These are phyloP conservation scores for Anarhynchus alexandrinus DNA, from an alignment of 2,113 vertebrate species.

Conservation along the genomic window DNA sequence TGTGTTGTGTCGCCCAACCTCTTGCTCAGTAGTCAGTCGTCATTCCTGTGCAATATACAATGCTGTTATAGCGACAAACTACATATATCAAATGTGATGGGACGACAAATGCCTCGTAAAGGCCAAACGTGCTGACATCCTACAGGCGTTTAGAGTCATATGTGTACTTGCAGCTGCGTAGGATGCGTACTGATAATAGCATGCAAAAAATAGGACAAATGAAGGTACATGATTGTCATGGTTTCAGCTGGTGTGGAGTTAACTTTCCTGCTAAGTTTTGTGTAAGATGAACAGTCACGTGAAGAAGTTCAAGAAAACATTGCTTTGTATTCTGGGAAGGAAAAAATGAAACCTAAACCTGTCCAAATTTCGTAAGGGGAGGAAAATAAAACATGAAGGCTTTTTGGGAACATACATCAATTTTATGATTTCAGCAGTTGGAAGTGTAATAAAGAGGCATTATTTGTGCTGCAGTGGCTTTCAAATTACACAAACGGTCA, in stretches of 20 bases:
- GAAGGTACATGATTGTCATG: fast-evolving
- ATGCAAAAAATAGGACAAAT: neutral
- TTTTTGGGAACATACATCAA: neutral
- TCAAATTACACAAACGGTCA: neutral
- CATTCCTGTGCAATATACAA: neutral
- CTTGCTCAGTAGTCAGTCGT: neutral
- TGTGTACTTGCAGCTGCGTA: neutral
- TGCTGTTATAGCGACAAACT: neutral
- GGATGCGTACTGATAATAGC: neutral
- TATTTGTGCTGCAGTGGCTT: neutral
- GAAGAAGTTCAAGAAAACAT: neutral
- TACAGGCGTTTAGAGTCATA: neutral
- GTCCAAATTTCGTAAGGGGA: neutral
- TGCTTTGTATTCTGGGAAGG: neutral
- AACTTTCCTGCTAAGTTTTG: neutral
- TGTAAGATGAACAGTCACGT: neutral
- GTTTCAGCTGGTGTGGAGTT: neutral
- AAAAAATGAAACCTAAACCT: neutral
- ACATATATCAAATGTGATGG: neutral
- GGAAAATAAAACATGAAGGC: neutral
- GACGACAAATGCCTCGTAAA: neutral
- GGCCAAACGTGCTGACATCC: neutral
- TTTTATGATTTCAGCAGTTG: neutral
- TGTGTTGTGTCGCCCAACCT: neutral
- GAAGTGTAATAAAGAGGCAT: neutral